Base-by-base conservation (phyloP, 1,140 invertebrate genomes). In the Eriosoma lanigerum region DNA sequence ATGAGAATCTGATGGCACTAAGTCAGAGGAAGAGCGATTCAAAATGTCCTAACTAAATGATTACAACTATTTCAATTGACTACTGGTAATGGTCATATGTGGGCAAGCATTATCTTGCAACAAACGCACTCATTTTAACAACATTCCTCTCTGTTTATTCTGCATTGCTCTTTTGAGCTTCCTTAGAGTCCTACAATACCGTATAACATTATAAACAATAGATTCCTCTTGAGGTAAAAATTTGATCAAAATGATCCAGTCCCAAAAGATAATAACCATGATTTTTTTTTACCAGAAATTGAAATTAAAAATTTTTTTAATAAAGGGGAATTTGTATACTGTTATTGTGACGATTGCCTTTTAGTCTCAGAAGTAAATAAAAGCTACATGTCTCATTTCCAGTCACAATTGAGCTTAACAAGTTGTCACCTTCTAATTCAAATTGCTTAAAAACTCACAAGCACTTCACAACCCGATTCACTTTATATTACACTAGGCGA, bases 1-100 rank as follows among this genome's bases (percentile, higher is more conserved):
- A 78, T 83, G 44, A 81, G 81, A 85, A 64, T 84, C 83, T 2
- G 78, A 82, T 50, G 82, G 76, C 4, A 32, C 70, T 5, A 82
- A 52, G 68, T 82, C 38, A 17, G 78, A 73, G 19, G 4, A 82
- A 26, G 82, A 68, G 24, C 81, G 70, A 29, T 26, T 46, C 21
- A 81, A 81, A n/a, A 54, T 2, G 12, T 72, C 21, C 68, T 52
- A 81, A 15, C 50, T 52, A 19, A 72, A 80, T 58, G 64, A 46
- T 17, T 76, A 38, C 4, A 81, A 19, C 17, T 60, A 26, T 38
- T 21, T n/a, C 60, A 19, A 54, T 32, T 70, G n/a, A n/a, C n/a
- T 10, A 9, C 64, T 81, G 17, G 15, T 4, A 17, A 26, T 46
- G 3, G 62, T 50, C 19, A 44, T 73, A 26, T 81, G 82, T 3